Base-by-base conservation (phyloP, 2,113 vertebrate genomes). In the Oenanthe melanoleuca region DNA sequence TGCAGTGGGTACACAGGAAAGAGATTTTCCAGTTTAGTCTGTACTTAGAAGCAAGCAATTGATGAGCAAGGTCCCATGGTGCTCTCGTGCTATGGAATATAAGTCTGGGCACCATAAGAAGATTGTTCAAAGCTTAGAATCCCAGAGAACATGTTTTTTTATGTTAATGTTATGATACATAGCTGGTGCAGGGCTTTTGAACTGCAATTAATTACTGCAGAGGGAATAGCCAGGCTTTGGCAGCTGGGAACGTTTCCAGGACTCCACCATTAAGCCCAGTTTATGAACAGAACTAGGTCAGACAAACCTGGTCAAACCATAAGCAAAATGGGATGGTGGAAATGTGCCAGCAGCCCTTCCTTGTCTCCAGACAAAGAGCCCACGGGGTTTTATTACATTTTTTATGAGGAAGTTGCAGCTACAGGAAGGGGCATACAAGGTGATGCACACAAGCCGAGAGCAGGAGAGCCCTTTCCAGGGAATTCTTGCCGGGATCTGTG, bases 261-360 rank as follows among this genome's bases (percentile, higher is more conserved):
- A 75, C 70, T 94, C 67, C n/a, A 67, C 90, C 77, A 85, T 93
- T 93, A 96, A 95, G 89, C 66, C 66, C 80, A 95, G 93, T 90
- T 88, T 88, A 80, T 49, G 89, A 84, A 86, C 59, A 95, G 83
- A 96, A 97, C 82, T 94, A 95, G 92, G 93, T 96, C 95, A 96
- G 92, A 74, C 75, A 88, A 96, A 96, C 92, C 88, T 97, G 88
- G 86, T 80, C 79, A 86, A 86, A 78, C 61, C 67, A 37, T 78
- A 86, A 86, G 88, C 56, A 57, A 90, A 96, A 92, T 23, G 85
- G 57, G 71, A 56, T 0, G 0, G 60, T 86, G 90, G 86, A 92
- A 67, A 52, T 1, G 5, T 74, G 92, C 85, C 93, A 92, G 57
- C 40, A 86, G 37, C 47, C 59, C 12, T 90, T 94, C 79, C 77